Evolutionary conservation across 2,797 vertebrate species (phyloP), one percentile per base, ranked within the genome.

Genomic region (Pseudochirops corinnae): DNA sequence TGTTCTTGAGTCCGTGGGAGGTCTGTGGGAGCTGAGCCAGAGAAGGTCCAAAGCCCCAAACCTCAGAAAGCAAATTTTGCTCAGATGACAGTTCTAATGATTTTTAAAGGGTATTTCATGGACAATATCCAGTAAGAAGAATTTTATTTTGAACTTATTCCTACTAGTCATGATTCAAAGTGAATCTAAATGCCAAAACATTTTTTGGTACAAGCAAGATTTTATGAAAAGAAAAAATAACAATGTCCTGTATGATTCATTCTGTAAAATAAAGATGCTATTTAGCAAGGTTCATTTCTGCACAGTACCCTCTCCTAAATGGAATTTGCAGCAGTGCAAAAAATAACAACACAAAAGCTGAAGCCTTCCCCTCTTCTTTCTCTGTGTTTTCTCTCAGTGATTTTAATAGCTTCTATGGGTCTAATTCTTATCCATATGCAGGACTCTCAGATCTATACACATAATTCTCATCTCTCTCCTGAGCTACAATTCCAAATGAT

Each of bases 191-290:
- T 60, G 57, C 0, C 55, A 92, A 92, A 28, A 56, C 33, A 53
- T 90, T 90, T 55, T 91, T 93, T 52, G 94, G 91, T 60, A 92
- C 56, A 9, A 2, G 14, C 90, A 93, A 3, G 91, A 62, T 91
- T 93, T 95, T 90, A 28, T 93, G 90, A 94, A 95, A 55, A 92
- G 46, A 93, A 57, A 56, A 56, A 60, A 93, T 60, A 46, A 82
- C 3, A 21, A 82, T 24, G 18, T 18, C n/a, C 67, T 74, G 39
- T 39, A 74, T 10, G 67, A 74, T 46, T 46, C n/a, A 24, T 82
- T 82, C n/a, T 24, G 0, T 39, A n/a, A 46, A 82, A 39, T 74
- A 18, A 74, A n/a, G 62, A 21, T 39, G 16, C 62, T 74, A 5
- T n/a, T 74, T n/a, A 74, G 33, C n/a, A 16, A 39, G 62, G 33